These are phyloP conservation scores for Caerostris extrusa DNA, from an alignment of 1,140 invertebrate species.

Conservation along the genomic window DNA sequence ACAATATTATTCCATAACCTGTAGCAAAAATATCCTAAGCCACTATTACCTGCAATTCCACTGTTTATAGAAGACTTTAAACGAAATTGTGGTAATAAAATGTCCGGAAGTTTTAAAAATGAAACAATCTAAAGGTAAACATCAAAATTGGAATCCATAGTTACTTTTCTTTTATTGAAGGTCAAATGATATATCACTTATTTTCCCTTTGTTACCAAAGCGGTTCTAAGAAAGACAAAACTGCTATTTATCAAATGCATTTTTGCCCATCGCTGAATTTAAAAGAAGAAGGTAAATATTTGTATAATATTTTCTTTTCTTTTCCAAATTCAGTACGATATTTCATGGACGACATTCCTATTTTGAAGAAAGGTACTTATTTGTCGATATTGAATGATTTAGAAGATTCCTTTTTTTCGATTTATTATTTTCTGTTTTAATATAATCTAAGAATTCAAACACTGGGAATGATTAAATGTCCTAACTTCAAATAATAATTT, in stretches of 20 bases:
- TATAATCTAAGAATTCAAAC: no score
- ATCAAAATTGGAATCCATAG: neutral
- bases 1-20: no score
- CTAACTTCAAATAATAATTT: no score
- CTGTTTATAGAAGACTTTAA: slow-evolving; percentile 8
- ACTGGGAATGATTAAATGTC: no score
- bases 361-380: neutral
- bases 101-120: neutral
- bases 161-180: neutral
- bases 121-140: slow-evolving; percentile 12
- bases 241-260: neutral
- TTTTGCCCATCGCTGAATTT: neutral
- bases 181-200: neutral
- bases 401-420: neutral
- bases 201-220: neutral
- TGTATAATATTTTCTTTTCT: neutral
- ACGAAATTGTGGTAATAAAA: slow-evolving; percentile 22
- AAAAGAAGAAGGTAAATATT: neutral
- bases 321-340: neutral
- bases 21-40: neutral
- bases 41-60: neutral
- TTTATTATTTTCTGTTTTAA: neutral
- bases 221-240: neutral
- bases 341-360: neutral
- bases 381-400: neutral